A percentile compares a stretch with the other conserved stretches of the same genome.
phyloP scores from a whole-genome alignment of 2,888 invertebrate genomes.

The Cheilosia scutellata region DNA sequence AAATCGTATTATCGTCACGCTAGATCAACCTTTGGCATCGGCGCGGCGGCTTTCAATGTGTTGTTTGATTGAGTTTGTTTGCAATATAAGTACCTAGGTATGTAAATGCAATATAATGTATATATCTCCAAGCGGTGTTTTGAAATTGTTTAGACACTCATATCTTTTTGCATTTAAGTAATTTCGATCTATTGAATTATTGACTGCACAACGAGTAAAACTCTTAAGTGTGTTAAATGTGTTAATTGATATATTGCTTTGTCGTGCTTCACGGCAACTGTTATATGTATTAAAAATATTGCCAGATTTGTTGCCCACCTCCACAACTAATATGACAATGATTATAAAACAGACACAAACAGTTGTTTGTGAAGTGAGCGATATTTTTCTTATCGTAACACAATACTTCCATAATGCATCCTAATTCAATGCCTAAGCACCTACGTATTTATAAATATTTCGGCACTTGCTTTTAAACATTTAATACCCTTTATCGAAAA shows the following conservation, averaged over 20 bases:
- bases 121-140: background rate
- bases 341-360: no score
- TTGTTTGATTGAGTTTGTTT: background rate
- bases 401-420: no score
- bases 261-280: background rate
- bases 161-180: background rate
- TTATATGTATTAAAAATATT: background rate
- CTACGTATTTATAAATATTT: no score
- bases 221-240: conserved; percentile 29
- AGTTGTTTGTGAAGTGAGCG: no score
- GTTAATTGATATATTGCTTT: conserved; percentile 22
- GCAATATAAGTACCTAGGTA: no score
- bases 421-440: no score
- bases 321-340: no score
- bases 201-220: background rate
- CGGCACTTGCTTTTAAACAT: no score
- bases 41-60: background rate
- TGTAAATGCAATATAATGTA: conserved; percentile 5
- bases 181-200: conserved; percentile 4
- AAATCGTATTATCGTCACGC: background rate
- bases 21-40: background rate
- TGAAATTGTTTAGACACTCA: background rate
- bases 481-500: no score
- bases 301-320: no score
- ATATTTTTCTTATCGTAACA: no score